These are phyloP conservation scores for Eptatretus burgeri DNA, from an alignment of 2,113 vertebrate species.

Conservation along the genomic window DNA sequence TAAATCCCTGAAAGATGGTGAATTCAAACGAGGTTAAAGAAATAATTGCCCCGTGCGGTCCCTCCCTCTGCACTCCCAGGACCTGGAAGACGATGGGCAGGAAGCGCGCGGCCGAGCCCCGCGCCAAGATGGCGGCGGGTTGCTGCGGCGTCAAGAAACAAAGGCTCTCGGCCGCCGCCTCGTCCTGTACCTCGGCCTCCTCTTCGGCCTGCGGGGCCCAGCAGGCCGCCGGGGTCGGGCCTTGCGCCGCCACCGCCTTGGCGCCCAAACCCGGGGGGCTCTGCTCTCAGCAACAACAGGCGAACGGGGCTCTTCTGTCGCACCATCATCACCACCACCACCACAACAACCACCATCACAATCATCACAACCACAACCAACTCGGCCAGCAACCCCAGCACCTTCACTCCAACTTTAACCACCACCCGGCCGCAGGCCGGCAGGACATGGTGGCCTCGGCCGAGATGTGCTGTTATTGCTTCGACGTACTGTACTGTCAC, in stretches of 20 bases:
- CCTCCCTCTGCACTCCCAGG: constrained; percentile 40
- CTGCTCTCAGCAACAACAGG: not conserved
- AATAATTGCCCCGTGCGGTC: constrained; percentile 34
- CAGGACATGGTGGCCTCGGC: constrained; percentile 70
- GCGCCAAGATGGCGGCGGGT: constrained; percentile 99
- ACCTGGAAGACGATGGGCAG: constrained; percentile 76
- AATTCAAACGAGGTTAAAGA: constrained; percentile 29
- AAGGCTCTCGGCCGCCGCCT: not conserved
- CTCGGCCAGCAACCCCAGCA: not conserved
- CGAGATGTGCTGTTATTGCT: constrained; percentile 97
- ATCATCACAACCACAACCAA: not conserved
- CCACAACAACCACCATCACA: not conserved
- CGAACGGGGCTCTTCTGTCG: not conserved
- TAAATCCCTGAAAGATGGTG: constrained; percentile 27
- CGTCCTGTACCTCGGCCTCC: not conserved
- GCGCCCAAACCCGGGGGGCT: not conserved
- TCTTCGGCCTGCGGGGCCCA: not conserved
- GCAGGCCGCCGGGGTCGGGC: too few relatives aligned
- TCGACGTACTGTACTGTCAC: constrained; percentile 95
- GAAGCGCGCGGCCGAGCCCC: constrained; percentile 78
- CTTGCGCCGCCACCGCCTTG: too few relatives aligned
- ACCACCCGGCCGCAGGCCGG: constrained; percentile 4
- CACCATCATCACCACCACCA: constrained; percentile 4
- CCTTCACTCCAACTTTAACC: not conserved
- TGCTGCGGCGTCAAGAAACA: constrained; percentile 98